Evolutionary conservation across 2,797 vertebrate species (phyloP).

Genomic region (Mus caroli): DNA sequence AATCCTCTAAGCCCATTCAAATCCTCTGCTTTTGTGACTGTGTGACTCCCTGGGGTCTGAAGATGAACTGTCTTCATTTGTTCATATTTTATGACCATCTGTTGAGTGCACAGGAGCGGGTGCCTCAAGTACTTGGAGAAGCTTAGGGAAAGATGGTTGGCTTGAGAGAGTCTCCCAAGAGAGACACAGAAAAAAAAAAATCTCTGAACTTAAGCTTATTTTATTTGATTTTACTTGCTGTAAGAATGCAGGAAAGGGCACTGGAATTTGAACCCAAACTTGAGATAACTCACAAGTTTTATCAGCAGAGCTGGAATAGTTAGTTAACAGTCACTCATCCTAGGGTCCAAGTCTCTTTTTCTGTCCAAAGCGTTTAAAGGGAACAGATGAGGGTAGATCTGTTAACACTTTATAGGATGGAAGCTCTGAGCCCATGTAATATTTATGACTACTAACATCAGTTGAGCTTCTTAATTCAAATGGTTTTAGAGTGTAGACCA

Average conservation of each 20-base stretch:
- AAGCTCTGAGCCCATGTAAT: background rate
- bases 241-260: background rate
- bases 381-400: background rate
- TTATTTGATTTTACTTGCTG: background rate
- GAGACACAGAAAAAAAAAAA: background rate
- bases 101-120: conserved; percentile 14
- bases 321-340: background rate
- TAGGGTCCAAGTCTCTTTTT: background rate
- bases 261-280: conserved; percentile 16
- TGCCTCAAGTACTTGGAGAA: background rate
- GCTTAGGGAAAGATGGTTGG: background rate
- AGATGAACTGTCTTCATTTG: conserved; percentile 49
- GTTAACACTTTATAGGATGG: background rate
- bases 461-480: background rate
- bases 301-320: background rate
- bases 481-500: background rate
- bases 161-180: background rate
- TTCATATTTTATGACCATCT: conserved; percentile 60
- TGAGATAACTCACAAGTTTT: background rate
- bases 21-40: conserved; percentile 52
- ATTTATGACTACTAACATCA: background rate
- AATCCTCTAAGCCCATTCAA: conserved; percentile 56
- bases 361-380: background rate
- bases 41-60: conserved; percentile 43
- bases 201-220: background rate